These are phyloP conservation scores for Zosterops hypoxanthus DNA, from an alignment of 2,113 vertebrate genomes.

Conservation along the genomic window DNA sequence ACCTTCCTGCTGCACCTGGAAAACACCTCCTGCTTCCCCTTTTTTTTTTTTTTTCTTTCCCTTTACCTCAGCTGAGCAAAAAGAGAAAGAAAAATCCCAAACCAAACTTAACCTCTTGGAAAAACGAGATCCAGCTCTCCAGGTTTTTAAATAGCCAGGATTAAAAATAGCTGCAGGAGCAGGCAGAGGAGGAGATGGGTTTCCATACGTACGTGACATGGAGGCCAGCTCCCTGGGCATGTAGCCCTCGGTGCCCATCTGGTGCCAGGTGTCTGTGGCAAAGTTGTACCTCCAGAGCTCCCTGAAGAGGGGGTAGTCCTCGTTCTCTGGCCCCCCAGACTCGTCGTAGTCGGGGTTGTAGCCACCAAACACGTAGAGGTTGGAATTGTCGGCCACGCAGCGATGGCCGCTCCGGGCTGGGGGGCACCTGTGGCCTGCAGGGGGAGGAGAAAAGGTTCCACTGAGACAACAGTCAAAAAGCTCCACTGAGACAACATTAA, in stretches of 20 bases:
- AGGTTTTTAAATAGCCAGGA: background rate
- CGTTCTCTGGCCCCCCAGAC: slow-evolving; percentile 92
- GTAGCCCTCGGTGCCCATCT: slow-evolving; percentile 94
- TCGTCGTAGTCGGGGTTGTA: slow-evolving; percentile 97
- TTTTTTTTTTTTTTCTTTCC: background rate
- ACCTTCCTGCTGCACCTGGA: background rate
- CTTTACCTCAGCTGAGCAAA: rapidly evolving
- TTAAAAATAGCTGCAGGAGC: background rate
- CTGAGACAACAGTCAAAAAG: too few relatives aligned
- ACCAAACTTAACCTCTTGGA: background rate
- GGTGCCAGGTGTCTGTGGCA: slow-evolving; percentile 94
- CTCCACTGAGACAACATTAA: too few relatives aligned
- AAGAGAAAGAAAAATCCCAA: background rate
- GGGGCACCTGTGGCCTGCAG: slow-evolving; percentile 84
- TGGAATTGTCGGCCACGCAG: slow-evolving; percentile 92
- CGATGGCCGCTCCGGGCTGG: slow-evolving; percentile 94
- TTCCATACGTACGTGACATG: slow-evolving; percentile 91
- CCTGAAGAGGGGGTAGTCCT: slow-evolving; percentile 95
- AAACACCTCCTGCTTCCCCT: background rate
- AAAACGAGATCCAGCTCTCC: background rate
- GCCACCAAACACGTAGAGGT: slow-evolving; percentile 95
- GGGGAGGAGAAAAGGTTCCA: background rate
- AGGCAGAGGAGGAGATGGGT: rapidly evolving
- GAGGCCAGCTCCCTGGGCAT: slow-evolving; percentile 97
- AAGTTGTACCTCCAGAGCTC: slow-evolving; percentile 98